Evolutionary conservation across 1,140 invertebrate genomes (phyloP).

Genomic region (Drosophila kurseongensis): DNA sequence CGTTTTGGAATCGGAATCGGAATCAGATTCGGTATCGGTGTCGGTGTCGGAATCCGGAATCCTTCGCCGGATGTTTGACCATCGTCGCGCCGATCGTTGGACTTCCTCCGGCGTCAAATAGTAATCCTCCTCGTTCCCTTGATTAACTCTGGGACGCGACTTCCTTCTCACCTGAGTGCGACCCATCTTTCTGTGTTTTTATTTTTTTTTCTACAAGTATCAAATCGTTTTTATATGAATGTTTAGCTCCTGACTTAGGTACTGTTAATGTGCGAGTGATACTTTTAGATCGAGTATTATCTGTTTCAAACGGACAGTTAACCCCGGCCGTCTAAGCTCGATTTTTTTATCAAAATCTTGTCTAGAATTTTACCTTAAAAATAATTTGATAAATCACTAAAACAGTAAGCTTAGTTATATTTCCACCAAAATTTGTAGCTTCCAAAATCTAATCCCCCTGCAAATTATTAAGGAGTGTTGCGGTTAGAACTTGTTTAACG

Average conservation of each 20-base stretch:
- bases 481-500: background rate
- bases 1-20: background rate
- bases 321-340: too few relatives aligned
- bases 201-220: too few relatives aligned
- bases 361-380: too few relatives aligned
- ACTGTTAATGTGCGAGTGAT: too few relatives aligned
- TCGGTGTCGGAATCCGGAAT: background rate
- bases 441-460: background rate
- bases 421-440: background rate
- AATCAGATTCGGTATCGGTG: too few relatives aligned
- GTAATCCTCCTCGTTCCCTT: background rate
- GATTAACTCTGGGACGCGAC: background rate
- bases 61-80: background rate
- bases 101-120: background rate
- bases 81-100: background rate
- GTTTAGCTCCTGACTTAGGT: too few relatives aligned
- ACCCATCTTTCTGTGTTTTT: background rate
- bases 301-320: too few relatives aligned
- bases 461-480: conserved; percentile 1
- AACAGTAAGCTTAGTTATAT: background rate
- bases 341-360: too few relatives aligned
- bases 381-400: too few relatives aligned
- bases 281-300: too few relatives aligned
- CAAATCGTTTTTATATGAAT: too few relatives aligned
- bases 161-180: background rate